These are phyloP conservation scores for western clawed frog (Xenopus tropicalis) DNA, from an alignment of 2,113 vertebrate species.

Conservation along the genomic window DNA sequence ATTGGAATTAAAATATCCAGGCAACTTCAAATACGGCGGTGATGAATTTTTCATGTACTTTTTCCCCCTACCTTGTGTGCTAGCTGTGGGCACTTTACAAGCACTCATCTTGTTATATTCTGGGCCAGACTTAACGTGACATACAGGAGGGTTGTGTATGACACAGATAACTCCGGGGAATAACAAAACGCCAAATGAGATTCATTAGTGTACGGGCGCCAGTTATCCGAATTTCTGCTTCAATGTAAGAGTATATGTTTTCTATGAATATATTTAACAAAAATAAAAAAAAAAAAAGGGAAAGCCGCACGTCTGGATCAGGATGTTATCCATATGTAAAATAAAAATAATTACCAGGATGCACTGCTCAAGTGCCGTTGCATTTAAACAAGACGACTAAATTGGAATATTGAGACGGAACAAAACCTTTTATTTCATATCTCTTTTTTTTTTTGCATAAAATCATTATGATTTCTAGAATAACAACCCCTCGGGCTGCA, in stretches of 20 bases:
- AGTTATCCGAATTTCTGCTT: slow-evolving; percentile 87
- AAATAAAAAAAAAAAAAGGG: slow-evolving; percentile 60
- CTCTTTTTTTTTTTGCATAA: no score
- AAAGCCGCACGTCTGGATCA: slow-evolving; percentile 64
- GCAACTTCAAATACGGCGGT: slow-evolving; percentile 67
- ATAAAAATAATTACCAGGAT: slow-evolving; percentile 64
- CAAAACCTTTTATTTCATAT: no score
- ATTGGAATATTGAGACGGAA: no score
- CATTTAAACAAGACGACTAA: slow-evolving; percentile 61
- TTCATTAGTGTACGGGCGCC: slow-evolving; percentile 87
- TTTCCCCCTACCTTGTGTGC: slow-evolving; percentile 61
- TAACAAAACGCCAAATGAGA: slow-evolving; percentile 73
- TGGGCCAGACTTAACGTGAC: slow-evolving; percentile 71
- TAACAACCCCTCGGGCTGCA: no score
- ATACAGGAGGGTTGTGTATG: slow-evolving; percentile 72
- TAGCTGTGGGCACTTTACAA: slow-evolving; percentile 70
- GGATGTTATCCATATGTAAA: slow-evolving; percentile 72
- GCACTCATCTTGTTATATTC: slow-evolving; percentile 68
- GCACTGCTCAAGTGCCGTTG: slow-evolving; percentile 56
- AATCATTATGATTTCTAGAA: no score
- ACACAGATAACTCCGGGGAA: slow-evolving; percentile 88
- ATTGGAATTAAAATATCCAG: slow-evolving; percentile 75
- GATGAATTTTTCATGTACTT: slow-evolving; percentile 79
- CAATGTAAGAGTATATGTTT: slow-evolving; percentile 72
- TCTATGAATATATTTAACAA: slow-evolving; percentile 71